A percentile compares a stretch with the other conserved stretches of the same genome.
Conservation (phyloP, 92 coral and sea anemone species). For the Zoanthus sansibaricus region DNA sequence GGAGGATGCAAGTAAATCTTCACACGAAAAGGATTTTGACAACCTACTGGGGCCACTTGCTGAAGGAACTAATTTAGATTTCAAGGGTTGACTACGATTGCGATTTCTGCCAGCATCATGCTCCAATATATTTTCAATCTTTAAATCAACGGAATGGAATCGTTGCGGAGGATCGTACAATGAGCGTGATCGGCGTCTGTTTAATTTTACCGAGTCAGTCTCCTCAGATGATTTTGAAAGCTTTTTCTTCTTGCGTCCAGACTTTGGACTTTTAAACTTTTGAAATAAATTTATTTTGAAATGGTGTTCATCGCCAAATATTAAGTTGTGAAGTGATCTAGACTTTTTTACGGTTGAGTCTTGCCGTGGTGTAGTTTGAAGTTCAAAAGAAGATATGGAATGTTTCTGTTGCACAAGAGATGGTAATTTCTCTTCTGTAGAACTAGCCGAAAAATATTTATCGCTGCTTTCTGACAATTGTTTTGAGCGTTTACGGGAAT, state of each 20-base stretch:
- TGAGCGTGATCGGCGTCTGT: constrained; percentile 38
- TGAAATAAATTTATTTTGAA: constrained; percentile 37
- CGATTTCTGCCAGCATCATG: background rate
- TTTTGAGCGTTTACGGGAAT: constrained; percentile 24
- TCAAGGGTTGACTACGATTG: background rate
- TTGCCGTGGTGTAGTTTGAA: constrained; percentile 40
- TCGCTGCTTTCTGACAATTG: constrained; percentile 48
- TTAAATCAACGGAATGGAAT: background rate
- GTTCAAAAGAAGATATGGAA: constrained; percentile 44
- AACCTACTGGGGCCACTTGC: constrained; percentile 41
- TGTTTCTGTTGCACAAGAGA: background rate
- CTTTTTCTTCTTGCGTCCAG: constrained; percentile 32
- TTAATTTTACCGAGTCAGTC: background rate
- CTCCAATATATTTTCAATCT: constrained; percentile 4
- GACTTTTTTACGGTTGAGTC: constrained; percentile 47
- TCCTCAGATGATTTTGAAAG: constrained; percentile 18
- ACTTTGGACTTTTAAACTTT: constrained; percentile 33
- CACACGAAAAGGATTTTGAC: background rate
- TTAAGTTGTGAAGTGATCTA: constrained; percentile 64
- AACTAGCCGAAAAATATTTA: constrained; percentile 19
- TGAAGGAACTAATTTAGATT: constrained; percentile 21
- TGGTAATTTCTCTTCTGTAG: constrained; percentile 38
- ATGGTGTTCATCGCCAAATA: constrained; percentile 39
- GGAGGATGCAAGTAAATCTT: background rate
- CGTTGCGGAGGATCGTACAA: constrained; percentile 28